These are phyloP conservation scores for Heliconius ismenius DNA, from an alignment of 2,888 invertebrate genomes.

Conservation along the genomic window DNA sequence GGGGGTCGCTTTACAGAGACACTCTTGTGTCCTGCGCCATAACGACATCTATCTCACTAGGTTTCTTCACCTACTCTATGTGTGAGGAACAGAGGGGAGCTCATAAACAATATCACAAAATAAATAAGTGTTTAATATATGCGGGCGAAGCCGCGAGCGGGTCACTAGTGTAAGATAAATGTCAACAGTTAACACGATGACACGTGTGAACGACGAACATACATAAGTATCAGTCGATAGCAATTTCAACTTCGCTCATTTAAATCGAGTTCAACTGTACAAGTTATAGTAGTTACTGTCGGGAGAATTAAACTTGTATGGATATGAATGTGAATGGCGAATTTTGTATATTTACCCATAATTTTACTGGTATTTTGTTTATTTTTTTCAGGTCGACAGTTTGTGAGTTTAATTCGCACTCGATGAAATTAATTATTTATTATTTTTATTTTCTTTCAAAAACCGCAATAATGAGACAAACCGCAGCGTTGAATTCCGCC, in stretches of 20 bases:
- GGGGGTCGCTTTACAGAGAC: no score
- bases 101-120: not conserved
- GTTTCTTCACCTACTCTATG: no score
- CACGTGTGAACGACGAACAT: not conserved
- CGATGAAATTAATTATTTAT: no score
- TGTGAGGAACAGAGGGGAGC: no score
- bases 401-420: no score
- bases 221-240: slow-evolving; percentile 4
- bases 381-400: no score
- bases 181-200: not conserved
- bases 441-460: no score
- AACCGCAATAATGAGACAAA: no score
- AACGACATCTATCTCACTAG: no score
- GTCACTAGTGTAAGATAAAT: not conserved
- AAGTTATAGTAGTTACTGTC: not conserved
- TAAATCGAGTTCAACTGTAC: slow-evolving; percentile 11
- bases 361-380: not conserved
- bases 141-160: no score
- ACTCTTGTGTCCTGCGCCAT: no score
- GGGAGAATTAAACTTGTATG: slow-evolving; percentile 4
- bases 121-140: not conserved
- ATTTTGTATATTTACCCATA: not conserved
- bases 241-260: slow-evolving; percentile 15
- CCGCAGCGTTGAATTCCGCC: no score
- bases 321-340: not conserved